These are phyloP conservation scores for Meteorus colon DNA, from an alignment of 2,888 invertebrate species.

Conservation along the genomic window DNA sequence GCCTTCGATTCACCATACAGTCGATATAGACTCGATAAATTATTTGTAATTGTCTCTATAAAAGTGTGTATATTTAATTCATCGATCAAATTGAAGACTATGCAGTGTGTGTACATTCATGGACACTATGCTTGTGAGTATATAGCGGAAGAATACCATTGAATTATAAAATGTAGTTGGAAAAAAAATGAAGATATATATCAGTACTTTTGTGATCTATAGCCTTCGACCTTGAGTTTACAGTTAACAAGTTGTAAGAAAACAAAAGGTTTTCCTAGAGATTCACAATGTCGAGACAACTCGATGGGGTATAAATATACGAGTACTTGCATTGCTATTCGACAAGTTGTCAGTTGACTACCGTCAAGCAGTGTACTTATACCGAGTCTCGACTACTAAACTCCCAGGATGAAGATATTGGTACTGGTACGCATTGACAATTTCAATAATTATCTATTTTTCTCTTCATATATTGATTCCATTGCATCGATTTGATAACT, in stretches of 20 bases:
- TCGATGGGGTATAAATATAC: slow-evolving; percentile 7
- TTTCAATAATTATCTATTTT: not conserved
- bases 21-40: not conserved
- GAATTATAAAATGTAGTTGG: slow-evolving; percentile 21
- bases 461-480: not conserved
- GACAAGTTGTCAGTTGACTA: not conserved
- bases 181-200: slow-evolving; percentile 29
- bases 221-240: slow-evolving; percentile 23
- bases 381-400: not conserved
- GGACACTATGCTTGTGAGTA: not conserved
- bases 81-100: not conserved
- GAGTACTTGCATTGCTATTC: not conserved
- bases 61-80: not conserved
- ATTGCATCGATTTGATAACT: not conserved
- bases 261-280: slow-evolving; percentile 8
- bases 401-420: not conserved
- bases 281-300: slow-evolving; percentile 8
- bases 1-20: slow-evolving; percentile 18
- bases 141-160: not conserved
- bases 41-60: slow-evolving; percentile 5
- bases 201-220: slow-evolving; percentile 28
- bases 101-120: not conserved
- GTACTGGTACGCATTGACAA: not conserved
- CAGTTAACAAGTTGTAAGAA: slow-evolving; percentile 1
- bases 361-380: not conserved